Evolutionary conservation across 2,888 invertebrate species (phyloP).

Genomic region (Molorchus minor): DNA sequence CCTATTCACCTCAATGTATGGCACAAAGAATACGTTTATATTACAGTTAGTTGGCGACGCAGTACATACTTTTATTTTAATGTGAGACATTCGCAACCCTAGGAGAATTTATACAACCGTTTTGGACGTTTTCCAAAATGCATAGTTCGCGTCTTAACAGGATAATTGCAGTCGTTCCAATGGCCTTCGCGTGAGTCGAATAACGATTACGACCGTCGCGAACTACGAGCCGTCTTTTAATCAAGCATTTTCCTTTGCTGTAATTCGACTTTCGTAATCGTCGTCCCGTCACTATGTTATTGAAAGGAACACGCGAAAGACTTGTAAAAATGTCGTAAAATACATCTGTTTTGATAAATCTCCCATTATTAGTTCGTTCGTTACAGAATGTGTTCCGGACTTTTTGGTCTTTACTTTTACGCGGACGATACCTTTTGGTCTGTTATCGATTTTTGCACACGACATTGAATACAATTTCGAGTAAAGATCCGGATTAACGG

Average conservation of each 20-base stretch:
- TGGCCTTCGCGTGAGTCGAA: slow-evolving; percentile 42
- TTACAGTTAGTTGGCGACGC: too few relatives aligned
- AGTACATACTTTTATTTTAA: too few relatives aligned
- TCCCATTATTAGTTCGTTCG: slow-evolving; percentile 5
- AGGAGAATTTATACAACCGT: slow-evolving; percentile 39
- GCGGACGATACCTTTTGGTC: background rate
- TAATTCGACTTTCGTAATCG: slow-evolving; percentile 2
- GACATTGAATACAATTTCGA: background rate
- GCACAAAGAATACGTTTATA: too few relatives aligned
- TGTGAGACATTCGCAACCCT: too few relatives aligned
- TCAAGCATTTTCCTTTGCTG: slow-evolving; percentile 25
- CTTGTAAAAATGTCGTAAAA: slow-evolving; percentile 14
- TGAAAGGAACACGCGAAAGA: slow-evolving; percentile 17
- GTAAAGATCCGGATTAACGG: background rate
- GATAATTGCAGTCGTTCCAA: slow-evolving; percentile 41
- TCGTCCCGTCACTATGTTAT: slow-evolving; percentile 7
- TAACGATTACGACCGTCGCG: slow-evolving; percentile 34
- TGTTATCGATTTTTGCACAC: background rate
- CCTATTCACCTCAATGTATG: too few relatives aligned
- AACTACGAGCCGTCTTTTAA: slow-evolving; percentile 29
- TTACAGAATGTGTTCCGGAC: background rate
- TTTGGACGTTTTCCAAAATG: slow-evolving; percentile 44
- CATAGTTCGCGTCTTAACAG: slow-evolving; percentile 35
- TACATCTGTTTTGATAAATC: slow-evolving; percentile 5
- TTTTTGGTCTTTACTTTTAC: background rate